Percentiles rank a stretch among this genome's conserved stretches.
phyloP scores from a whole-genome alignment of 2,888 invertebrate species.

The Chaetoderma sp. region DNA sequence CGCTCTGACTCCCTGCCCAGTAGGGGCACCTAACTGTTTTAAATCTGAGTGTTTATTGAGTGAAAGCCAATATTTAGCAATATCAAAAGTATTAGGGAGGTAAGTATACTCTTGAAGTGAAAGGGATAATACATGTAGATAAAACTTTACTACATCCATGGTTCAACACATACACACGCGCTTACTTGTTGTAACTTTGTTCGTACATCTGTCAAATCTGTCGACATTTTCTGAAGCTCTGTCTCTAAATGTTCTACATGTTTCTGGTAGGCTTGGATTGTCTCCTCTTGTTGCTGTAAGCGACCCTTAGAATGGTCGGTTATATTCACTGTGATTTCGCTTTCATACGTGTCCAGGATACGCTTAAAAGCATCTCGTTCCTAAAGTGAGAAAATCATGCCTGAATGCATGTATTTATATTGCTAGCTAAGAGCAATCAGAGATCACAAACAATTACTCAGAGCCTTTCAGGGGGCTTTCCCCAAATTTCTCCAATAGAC shows the following conservation, averaged over 20 bases:
- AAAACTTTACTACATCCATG: too few relatives aligned
- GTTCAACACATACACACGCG: too few relatives aligned
- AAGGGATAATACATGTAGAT: too few relatives aligned
- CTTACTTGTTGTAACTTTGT: conserved; percentile 38
- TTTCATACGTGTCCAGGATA: conserved; percentile 62
- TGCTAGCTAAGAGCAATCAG: background rate
- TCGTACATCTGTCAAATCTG: conserved; percentile 26
- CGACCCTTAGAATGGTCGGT: conserved; percentile 28
- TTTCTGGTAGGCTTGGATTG: conserved; percentile 47
- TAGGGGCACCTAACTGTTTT: too few relatives aligned
- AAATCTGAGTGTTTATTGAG: too few relatives aligned
- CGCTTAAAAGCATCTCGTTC: conserved; percentile 63
- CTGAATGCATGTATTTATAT: background rate
- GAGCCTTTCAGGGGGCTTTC: too few relatives aligned
- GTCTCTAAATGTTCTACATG: conserved; percentile 49
- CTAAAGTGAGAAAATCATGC: conserved; percentile 33
- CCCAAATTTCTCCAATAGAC: too few relatives aligned
- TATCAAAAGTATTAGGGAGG: too few relatives aligned
- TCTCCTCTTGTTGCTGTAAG: conserved; percentile 50
- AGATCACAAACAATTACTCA: background rate
- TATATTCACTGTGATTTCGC: conserved; percentile 55
- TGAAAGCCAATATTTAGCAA: too few relatives aligned
- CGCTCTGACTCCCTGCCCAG: too few relatives aligned
- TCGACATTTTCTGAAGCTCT: conserved; percentile 36
- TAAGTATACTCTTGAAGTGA: too few relatives aligned